Evolutionary conservation across 2,797 vertebrate genomes (phyloP).

Genomic region (Phataginus tricuspis): DNA sequence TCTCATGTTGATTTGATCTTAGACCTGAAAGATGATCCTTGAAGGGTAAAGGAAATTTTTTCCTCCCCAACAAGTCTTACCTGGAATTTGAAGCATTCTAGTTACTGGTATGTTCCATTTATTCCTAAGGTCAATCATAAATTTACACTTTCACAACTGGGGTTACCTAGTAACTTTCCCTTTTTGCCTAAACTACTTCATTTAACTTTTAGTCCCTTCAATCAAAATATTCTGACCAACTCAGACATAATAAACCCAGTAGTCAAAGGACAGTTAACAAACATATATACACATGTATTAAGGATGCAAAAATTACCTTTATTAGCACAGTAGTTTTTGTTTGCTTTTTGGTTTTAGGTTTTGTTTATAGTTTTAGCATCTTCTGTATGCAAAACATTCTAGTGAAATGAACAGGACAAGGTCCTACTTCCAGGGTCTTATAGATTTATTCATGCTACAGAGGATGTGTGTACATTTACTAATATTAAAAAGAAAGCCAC

Average conservation of each 20-base stretch:
- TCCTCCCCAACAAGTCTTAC: no score
- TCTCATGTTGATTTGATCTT: no score
- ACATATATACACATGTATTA: background rate
- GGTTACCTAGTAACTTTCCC: conserved; percentile 68
- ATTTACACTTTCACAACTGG: conserved; percentile 48
- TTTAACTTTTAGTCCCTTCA: conserved; percentile 31
- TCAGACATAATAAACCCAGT: background rate
- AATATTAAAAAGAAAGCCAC: no score
- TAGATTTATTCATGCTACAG: background rate
- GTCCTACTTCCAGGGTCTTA: background rate
- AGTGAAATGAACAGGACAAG: conserved; percentile 33
- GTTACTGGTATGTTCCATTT: conserved; percentile 48
- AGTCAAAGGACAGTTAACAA: conserved; percentile 35
- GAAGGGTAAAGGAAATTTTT: no score
- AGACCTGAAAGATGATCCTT: no score
- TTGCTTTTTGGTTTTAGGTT: no score
- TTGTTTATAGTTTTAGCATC: background rate
- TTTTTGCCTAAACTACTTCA: conserved; percentile 59
- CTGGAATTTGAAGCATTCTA: conserved; percentile 72
- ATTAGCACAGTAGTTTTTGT: background rate
- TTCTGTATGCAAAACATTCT: conserved; percentile 34
- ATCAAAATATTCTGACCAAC: conserved; percentile 50
- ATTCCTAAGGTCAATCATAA: conserved; percentile 44
- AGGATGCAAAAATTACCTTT: conserved; percentile 28
- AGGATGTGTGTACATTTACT: background rate